phyloP scores from a whole-genome alignment of 1,140 invertebrate species.

The Manduca sexta region DNA sequence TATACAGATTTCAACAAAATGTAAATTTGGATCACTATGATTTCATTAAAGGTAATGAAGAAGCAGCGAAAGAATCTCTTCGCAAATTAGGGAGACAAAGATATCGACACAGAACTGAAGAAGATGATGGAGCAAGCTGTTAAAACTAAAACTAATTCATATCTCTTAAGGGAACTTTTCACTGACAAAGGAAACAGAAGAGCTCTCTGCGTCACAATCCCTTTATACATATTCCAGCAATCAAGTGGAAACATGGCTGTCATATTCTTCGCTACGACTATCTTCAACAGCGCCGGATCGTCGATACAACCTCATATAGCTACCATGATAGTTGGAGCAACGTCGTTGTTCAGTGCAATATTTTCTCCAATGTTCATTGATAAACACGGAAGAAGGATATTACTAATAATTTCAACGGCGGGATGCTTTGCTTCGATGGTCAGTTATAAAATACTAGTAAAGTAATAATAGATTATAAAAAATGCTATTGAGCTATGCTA shows the following conservation, averaged over 20 bases:
- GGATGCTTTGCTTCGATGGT: conserved; percentile 21
- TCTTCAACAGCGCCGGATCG: conserved; percentile 45
- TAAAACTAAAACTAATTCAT: conserved; percentile 8
- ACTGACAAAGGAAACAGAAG: conserved; percentile 23
- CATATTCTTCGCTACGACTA: conserved; percentile 70
- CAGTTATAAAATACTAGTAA: too few species aligned
- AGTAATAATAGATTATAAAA: too few species aligned
- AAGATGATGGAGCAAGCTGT: conserved; percentile 8
- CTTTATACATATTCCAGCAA: conserved; percentile 49
- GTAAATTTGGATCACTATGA: background rate
- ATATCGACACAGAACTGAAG: conserved; percentile 17
- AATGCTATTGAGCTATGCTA: too few species aligned
- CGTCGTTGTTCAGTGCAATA: conserved; percentile 63
- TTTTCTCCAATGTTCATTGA: conserved; percentile 66
- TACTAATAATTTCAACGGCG: conserved; percentile 57
- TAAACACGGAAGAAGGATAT: conserved; percentile 62
- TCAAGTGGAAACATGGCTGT: conserved; percentile 56
- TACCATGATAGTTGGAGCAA: conserved; percentile 34
- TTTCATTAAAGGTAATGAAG: conserved; percentile 18
- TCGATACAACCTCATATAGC: conserved; percentile 26
- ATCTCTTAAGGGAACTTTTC: conserved; percentile 22
- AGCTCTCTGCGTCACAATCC: conserved; percentile 24
- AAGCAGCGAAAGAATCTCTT: conserved; percentile 4
- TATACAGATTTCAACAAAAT: too few species aligned
- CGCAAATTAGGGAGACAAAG: conserved; percentile 13